Evolutionary conservation across 1,140 invertebrate species (phyloP).

Genomic region (Scaptodrosophila lebanonensis): DNA sequence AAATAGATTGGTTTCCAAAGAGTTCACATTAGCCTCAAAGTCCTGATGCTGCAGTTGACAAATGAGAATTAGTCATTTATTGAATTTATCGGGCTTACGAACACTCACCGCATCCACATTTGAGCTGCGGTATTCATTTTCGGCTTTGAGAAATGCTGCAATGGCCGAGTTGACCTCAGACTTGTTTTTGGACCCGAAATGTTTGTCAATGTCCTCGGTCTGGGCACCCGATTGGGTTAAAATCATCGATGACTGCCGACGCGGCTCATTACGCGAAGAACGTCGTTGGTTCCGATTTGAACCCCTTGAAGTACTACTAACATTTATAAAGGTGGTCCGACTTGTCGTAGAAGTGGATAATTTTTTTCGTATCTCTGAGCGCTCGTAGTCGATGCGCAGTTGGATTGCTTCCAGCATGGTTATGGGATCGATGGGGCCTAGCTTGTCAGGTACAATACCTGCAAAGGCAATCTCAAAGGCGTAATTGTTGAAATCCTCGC

Average conservation of each 20-base stretch:
- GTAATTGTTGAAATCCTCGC: conserved; percentile 45
- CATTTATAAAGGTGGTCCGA: neutral
- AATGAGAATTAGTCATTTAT: neutral
- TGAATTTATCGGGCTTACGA: neutral
- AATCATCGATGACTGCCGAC: neutral
- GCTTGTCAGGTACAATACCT: conserved; percentile 29
- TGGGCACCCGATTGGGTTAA: neutral
- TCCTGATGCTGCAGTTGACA: neutral
- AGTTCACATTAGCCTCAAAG: conserved; percentile 36
- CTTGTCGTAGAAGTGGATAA: neutral
- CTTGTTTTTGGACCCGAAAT: conserved; percentile 21
- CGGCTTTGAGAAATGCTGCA: conserved; percentile 35
- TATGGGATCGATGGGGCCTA: conserved; percentile 52
- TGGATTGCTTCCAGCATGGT: conserved; percentile 56
- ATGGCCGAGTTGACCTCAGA: conserved; percentile 38
- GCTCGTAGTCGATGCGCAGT: conserved; percentile 53
- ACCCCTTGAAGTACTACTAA: neutral
- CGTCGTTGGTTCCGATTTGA: neutral
- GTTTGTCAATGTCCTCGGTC: conserved; percentile 14
- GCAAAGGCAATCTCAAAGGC: conserved; percentile 45
- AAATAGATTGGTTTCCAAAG: conserved; percentile 31
- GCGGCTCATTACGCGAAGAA: neutral
- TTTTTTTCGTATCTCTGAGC: conserved; percentile 21
- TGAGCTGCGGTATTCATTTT: neutral
- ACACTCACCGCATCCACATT: conserved; percentile 11